Base-by-base conservation (phyloP, 2,888 invertebrate species). In the Dryocosmus kuriphilus region DNA sequence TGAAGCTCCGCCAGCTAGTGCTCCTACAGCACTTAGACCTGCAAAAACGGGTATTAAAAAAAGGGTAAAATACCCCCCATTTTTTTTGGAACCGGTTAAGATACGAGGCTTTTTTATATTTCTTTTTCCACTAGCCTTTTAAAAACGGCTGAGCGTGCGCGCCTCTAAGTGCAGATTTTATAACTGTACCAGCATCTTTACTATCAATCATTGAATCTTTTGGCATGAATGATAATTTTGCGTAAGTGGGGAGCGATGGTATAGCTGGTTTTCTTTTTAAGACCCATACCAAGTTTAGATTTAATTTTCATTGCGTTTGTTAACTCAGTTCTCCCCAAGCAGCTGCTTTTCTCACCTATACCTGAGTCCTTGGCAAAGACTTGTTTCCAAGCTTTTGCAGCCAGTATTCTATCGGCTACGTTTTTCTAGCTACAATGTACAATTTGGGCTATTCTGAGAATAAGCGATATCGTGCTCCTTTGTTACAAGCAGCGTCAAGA, bases 1-100 rank as follows among this genome's bases (percentile, higher is more conserved):
- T 19, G 89, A 85, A 51, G 88, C 88, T 38, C 90, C 90, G 41
- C 90, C 90, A 24, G 87, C 85, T 79, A 90, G 81, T 55, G 87
- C 84, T 3, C 90, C 91, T 9, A 84, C 63, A 11, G 81, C 82
- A 76, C 83, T 84, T 1, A 88, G 77, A 11, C 85, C 87, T 1
- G 86, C 84, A 62, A 88, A 84, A 9, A 86, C 22, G 3, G 85
- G 84, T 27, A 87, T 80, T 16, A n/a, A n/a, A 87, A 81, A 57
- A 84, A 84, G 2, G 83, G 86, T 78, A 65, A 61, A 87, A 35
- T n/a, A 4, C 86, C 86, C 7, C 85, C 85, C 19, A 51, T 19
- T 71, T 77, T 78, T 46, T 60, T n/a, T n/a, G 77, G 74, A 8
- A 78, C 22, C 5, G 74, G 80, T 16, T n/a, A 78, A 24, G 62